Evolutionary conservation across 2,888 invertebrate species (phyloP).

Genomic region (Bhutanitis thaidina): DNA sequence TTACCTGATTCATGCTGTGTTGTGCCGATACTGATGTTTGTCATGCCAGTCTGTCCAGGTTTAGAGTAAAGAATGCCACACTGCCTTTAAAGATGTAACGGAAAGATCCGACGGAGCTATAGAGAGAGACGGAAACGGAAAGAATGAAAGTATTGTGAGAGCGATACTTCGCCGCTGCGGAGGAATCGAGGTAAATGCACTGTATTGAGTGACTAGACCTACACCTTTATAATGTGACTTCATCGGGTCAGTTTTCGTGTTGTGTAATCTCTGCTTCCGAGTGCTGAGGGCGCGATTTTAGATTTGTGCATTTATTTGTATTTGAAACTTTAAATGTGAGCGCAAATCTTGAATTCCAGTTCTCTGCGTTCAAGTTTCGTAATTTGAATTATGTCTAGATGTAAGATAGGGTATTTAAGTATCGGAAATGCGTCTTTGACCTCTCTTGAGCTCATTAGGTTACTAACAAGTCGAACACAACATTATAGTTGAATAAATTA

Average conservation of each 20-base stretch:
- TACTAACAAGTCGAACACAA: conserved; percentile 34
- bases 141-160: conserved; percentile 34
- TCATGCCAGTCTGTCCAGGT: conserved; percentile 75
- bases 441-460: conserved; percentile 33
- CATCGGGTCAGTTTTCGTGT: conserved; percentile 25
- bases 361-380: conserved; percentile 21
- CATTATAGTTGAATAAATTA: conserved; percentile 31
- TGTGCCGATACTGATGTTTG: conserved; percentile 58
- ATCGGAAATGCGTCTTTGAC: conserved; percentile 24
- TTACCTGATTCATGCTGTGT: conserved; percentile 25
- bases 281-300: conserved; percentile 20
- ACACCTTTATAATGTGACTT: conserved; percentile 25
- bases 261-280: conserved; percentile 33
- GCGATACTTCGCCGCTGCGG: conserved; percentile 36
- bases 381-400: conserved; percentile 31
- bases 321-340: neutral
- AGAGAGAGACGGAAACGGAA: conserved; percentile 43
- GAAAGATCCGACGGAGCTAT: conserved; percentile 61
- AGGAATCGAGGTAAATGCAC: conserved; percentile 73
- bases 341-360: conserved; percentile 8
- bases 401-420: conserved; percentile 34
- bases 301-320: conserved; percentile 5
- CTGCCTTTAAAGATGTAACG: conserved; percentile 66
- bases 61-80: conserved; percentile 67
- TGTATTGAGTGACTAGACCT: conserved; percentile 55